Evolutionary conservation across 2,113 vertebrate genomes (phyloP).

Genomic region (Chionis minor): DNA sequence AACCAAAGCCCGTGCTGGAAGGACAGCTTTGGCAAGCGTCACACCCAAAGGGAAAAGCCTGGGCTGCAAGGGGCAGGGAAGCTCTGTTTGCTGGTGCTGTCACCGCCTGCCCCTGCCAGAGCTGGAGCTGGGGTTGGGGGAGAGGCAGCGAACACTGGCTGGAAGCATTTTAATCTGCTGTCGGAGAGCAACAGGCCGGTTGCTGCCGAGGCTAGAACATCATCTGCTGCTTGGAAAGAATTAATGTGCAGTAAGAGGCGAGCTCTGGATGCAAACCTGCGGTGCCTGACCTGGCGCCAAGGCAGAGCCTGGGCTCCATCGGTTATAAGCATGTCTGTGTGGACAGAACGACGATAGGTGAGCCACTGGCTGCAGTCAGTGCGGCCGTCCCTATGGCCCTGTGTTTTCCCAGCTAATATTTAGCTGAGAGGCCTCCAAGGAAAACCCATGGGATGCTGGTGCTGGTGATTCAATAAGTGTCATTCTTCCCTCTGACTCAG

Average conservation of each 20-base stretch:
- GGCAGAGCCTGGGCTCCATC: background rate
- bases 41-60: background rate
- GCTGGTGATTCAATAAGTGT: constrained; percentile 46
- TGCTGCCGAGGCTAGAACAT: background rate
- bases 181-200: fast-evolving
- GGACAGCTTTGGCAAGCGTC: fast-evolving
- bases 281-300: background rate
- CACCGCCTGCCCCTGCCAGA: background rate
- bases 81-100: background rate
- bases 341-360: background rate
- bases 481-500: constrained; percentile 66
- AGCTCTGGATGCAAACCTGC: background rate
- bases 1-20: background rate
- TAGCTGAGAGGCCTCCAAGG: constrained; percentile 42
- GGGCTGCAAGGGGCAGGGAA: fast-evolving
- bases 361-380: background rate
- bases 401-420: constrained; percentile 60
- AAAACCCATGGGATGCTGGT: constrained; percentile 34
- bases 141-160: background rate
- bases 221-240: background rate
- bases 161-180: background rate
- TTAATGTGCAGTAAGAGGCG: fast-evolving
- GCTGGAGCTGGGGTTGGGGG: fast-evolving
- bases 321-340: background rate
- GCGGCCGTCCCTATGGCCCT: background rate